Base-by-base conservation (phyloP, 2,888 invertebrate genomes). In the Pheosia gnoma region DNA sequence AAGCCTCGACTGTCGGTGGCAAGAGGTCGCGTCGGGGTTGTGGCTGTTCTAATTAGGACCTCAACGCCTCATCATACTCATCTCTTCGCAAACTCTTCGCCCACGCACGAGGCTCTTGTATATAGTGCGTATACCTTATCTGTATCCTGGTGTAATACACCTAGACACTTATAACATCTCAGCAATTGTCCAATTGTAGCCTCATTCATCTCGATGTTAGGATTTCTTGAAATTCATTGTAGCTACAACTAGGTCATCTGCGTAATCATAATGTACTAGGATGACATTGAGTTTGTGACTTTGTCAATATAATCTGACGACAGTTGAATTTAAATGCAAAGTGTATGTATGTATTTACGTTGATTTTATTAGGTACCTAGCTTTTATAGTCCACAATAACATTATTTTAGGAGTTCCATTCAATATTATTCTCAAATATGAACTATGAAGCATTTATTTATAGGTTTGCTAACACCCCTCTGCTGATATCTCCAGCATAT, bases 1-100 rank as follows among this genome's bases (percentile, higher is more conserved):
- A 89, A 71, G 78, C 83, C 85, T 84, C 90, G 89, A 91, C 90
- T 91, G 92, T 78, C 77, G 71, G 88, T 84, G 88, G 79, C 89
- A 80, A 87, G 84, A 91, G 93, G 92, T 93, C 92, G 91, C 82
- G 90, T 87, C 82, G 89, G 87, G 89, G 85, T 87, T 89, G 88
- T 83, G 80, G 77, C 83, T 79, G 83, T 81, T 82, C 80, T 91
- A 91, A 92, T 93, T 91, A 91, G 85, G 83, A 79, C 84, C 82
- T 84, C 83, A 81, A 80, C 84, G 83, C 84, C 25, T 25, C 25
- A 25, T 25, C 25, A 25, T 25, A 25, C 25, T 25, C 25, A 25
- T 1, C 25, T 25, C 25, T 25, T 25, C 25, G 25, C 25, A 25
- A 25, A 25, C 25, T 25, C 25, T 82, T 86, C 87, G 85, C 89